Percentiles rank a stretch among this genome's conserved stretches.
Evolutionary conservation across 1,140 invertebrate species (phyloP).

Genomic region (Micrasema longulum): DNA sequence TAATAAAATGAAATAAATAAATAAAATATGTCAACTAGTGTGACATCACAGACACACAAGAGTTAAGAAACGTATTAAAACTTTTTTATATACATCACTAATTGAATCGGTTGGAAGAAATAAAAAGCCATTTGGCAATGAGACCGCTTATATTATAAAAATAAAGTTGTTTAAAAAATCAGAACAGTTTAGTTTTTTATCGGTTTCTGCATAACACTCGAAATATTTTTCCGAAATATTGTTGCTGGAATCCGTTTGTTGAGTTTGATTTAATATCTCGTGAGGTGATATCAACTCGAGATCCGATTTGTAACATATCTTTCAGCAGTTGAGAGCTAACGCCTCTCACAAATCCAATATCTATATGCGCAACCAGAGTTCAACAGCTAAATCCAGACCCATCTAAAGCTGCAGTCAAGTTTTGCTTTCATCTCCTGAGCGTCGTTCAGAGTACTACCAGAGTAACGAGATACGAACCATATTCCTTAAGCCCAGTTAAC

Average conservation of each 20-base stretch:
- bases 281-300: neutral
- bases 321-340: constrained; percentile 15
- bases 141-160: too few relatives aligned
- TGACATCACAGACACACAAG: too few relatives aligned
- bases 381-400: neutral
- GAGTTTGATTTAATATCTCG: neutral
- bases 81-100: too few relatives aligned
- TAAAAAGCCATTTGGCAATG: too few relatives aligned
- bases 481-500: neutral
- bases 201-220: too few relatives aligned
- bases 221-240: neutral
- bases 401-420: constrained; percentile 16
- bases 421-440: constrained; percentile 31
- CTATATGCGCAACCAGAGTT: constrained; percentile 21
- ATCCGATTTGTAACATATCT: neutral
- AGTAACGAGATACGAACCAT: constrained; percentile 28
- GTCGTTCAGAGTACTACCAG: neutral
- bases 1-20: too few relatives aligned
- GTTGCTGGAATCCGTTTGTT: neutral
- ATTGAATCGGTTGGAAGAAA: too few relatives aligned
- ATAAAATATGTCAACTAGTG: too few relatives aligned
- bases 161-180: too few relatives aligned
- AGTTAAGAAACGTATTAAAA: too few relatives aligned
- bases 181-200: too few relatives aligned
- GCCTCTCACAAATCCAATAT: constrained; percentile 26